A percentile compares a stretch with the other conserved stretches of the same genome.
These are phyloP conservation scores for Lepas anatifera DNA, from an alignment of 2,888 invertebrate species.

Conservation along the genomic window DNA sequence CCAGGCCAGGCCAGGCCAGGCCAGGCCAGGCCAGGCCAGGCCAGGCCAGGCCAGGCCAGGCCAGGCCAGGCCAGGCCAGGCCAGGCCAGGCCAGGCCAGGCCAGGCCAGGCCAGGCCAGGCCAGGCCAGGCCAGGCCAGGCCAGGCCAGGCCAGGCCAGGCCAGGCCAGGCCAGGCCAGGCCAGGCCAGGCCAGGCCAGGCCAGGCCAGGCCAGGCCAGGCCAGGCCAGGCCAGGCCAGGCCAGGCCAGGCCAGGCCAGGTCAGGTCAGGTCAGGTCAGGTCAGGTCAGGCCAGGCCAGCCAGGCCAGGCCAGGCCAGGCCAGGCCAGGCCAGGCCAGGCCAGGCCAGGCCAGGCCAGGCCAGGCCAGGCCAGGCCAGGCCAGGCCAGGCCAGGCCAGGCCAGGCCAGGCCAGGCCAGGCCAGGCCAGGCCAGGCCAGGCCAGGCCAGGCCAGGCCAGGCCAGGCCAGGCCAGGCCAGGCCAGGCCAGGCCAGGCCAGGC, in stretches of 20 bases:
- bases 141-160: not conserved
- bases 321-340: not conserved
- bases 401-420: not conserved
- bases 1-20: not conserved
- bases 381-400: not conserved
- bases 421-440: not conserved
- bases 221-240: not conserved
- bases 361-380: not conserved
- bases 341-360: not conserved
- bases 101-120: not conserved
- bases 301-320: not conserved
- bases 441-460: not conserved
- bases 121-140: not conserved
- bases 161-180: not conserved
- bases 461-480: not conserved
- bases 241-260: not conserved
- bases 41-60: not conserved
- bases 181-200: not conserved
- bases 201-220: not conserved
- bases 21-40: not conserved
- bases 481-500: not conserved
- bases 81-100: not conserved
- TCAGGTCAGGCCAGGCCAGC: not conserved
- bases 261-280: not conserved
- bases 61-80: not conserved